Base-by-base conservation (phyloP, 2,113 vertebrate genomes). In the Larimichthys polyactis region DNA sequence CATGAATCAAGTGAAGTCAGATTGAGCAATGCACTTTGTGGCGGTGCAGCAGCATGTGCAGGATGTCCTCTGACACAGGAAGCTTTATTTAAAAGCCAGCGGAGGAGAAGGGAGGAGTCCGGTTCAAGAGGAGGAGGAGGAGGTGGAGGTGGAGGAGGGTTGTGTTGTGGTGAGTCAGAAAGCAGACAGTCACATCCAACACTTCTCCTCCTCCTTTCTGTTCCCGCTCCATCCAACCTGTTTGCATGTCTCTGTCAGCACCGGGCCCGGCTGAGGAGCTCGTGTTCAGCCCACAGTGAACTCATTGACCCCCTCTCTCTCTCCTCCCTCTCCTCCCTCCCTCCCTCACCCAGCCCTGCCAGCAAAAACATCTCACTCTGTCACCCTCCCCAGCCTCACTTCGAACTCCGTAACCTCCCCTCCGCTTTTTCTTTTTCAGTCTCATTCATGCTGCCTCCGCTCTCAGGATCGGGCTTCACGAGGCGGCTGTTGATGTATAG, bases 331-430 rank as follows among this genome's bases (percentile, higher is more conserved):
- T 40, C 36, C 36, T 40, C 36, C 36, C 36, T 40, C 32, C 32
- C 36, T 40, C 36, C 36, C 36, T 40, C 36, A 9, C 95, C 36
- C 20, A 44, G 66, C 80, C 81, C 84, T 79, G 86, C 75, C 69
- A 64, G 89, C 89, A 86, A 91, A 90, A 94, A 91, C 91, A 89
- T 84, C 86, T 87, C 84, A 46, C 70, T 81, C 74, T 73, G 71
- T 88, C 77, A 15, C 78, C 83, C 86, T 86, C 88, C 83, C 88
- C 84, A 82, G 86, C 78, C 81, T 60, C 60, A 12, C 74, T 58
- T 71, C 75, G 65, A 94, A 92, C 93, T 84, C 93, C 78, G 57
- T 89, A 89, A 93, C 93, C 91, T 81, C 87, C 84, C 52, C 77
- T 66, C 15, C 15, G 46, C 40, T 81, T 65, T 65, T 40, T 81